phyloP scores from a whole-genome alignment of 2,797 vertebrate genomes.

The Ptychadena robeensis region DNA sequence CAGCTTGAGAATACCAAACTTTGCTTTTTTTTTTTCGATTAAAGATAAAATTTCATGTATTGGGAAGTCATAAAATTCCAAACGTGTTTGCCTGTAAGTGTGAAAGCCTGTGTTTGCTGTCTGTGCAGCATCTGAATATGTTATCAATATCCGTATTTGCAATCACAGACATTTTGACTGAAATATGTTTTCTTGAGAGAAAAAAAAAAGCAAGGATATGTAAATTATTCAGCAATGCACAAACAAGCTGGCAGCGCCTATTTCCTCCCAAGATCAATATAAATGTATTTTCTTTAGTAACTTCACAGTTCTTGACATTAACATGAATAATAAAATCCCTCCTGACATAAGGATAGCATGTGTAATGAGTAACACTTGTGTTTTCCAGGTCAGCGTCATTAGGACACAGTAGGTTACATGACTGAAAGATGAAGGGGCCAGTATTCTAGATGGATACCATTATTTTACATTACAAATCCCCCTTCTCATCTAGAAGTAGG shows the following conservation, averaged over 20 bases:
- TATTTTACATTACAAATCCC: conserved; percentile 57
- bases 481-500: conserved; percentile 56
- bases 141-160: conserved; percentile 39
- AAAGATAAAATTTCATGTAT: conserved; percentile 36
- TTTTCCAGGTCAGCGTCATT: conserved; percentile 59
- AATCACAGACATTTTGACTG: conserved; percentile 33
- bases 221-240: conserved; percentile 46
- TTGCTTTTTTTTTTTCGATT: conserved; percentile 29
- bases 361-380: conserved; percentile 51
- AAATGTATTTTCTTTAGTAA: conserved; percentile 37
- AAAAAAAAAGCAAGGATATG: conserved; percentile 29
- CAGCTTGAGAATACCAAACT: conserved; percentile 40
- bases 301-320: conserved; percentile 56
- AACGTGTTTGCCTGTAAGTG: conserved; percentile 7
- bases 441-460: conserved; percentile 50
- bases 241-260: conserved; percentile 40
- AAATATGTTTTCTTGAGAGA: conserved; percentile 39
- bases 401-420: conserved; percentile 55
- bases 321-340: conserved; percentile 57
- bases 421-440: conserved; percentile 53
- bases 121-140: conserved; percentile 38
- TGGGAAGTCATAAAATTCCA: conserved; percentile 28
- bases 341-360: conserved; percentile 54
- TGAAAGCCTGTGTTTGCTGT: conserved; percentile 26
- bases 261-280: conserved; percentile 43